These are phyloP conservation scores for Nautilus pompilius DNA, from an alignment of 1,140 invertebrate genomes.

Conservation along the genomic window DNA sequence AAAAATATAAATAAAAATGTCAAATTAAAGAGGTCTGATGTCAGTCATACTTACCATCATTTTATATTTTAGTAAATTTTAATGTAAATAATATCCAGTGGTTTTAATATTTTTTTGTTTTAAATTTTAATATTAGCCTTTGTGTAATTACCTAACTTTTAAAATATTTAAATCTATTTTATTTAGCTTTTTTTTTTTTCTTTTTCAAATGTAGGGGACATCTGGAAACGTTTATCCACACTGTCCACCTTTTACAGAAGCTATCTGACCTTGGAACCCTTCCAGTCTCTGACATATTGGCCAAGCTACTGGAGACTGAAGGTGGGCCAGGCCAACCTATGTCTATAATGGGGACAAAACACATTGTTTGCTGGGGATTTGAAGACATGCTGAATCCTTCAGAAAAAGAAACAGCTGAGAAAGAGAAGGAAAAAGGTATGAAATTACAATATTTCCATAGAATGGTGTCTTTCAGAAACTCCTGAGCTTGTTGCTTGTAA, in stretches of 20 bases:
- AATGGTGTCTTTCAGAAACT: too few species aligned
- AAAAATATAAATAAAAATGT: too few species aligned
- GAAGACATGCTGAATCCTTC: slow-evolving; percentile 42
- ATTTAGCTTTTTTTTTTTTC: slow-evolving; percentile 6
- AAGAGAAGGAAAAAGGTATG: slow-evolving; percentile 40
- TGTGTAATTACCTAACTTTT: not conserved
- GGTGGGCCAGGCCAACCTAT: slow-evolving; percentile 42
- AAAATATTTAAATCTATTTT: not conserved
- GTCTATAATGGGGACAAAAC: slow-evolving; percentile 40
- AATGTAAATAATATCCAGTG: not conserved
- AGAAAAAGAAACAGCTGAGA: slow-evolving; percentile 32
- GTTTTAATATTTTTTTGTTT: not conserved
- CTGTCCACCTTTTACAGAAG: slow-evolving; percentile 48
- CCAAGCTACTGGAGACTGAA: slow-evolving; percentile 41
- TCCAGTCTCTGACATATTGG: slow-evolving; percentile 41
- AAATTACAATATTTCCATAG: too few species aligned
- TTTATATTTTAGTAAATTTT: not conserved
- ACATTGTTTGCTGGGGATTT: slow-evolving; percentile 51
- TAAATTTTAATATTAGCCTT: too few species aligned
- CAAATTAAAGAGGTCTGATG: too few species aligned
- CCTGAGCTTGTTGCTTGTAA: too few species aligned
- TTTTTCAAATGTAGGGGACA: slow-evolving; percentile 39
- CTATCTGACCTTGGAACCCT: slow-evolving; percentile 32
- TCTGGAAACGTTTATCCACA: slow-evolving; percentile 52
- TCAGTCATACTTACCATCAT: too few species aligned